Base-by-base conservation (phyloP, 2,888 invertebrate genomes). In the Cepaea hortensis region DNA sequence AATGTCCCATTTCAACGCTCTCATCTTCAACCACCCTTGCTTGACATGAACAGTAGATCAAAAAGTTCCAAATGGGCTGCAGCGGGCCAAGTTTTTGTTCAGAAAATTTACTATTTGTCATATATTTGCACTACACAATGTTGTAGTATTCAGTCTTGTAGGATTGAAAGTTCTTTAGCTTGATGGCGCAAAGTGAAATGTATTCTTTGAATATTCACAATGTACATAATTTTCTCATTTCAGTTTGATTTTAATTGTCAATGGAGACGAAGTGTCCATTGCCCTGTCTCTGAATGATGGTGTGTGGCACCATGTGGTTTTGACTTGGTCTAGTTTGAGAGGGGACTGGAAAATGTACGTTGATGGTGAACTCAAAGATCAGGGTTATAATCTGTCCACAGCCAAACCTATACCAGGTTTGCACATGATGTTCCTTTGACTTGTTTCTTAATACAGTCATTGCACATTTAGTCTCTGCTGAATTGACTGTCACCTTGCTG, bases 261-360 rank as follows among this genome's bases (percentile, higher is more conserved):
- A 96, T 91, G 96, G 96, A 35, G 94, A 96, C 73, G 95, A 96
- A 91, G 94, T 95, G 0, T 95, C 96, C 2, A 96, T 96, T 0
- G 96, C 96, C 91, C 95, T 96, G 4, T 95, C 95, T 76, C 95
- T 96, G n/a, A 96, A 96, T 91, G 96, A 96, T 92, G 96, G 96
- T 0, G 90, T 93, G 50, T 96, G 96, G 96, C 96, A 96, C 91
- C 96, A 96, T 91, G 93, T 96, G 23, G 96, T 96, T 90, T 94
- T 96, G 23, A 95, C 95, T 0, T 96, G 96, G 96, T 94, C 94
- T 15, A 95, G 95, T 81, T 87, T 91, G 18, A 93, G 95, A 84
- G 96, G 96, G 0, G 90, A 93, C 18, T 96, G 96, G 95, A 94
- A 95, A 85, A 95, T 96, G n/a, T 96, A 95, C 91, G 94, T 96